Evolutionary conservation across 2,797 vertebrate genomes (phyloP), one percentile per base, ranked within the genome.

Genomic region (Gambelia wislizenii): DNA sequence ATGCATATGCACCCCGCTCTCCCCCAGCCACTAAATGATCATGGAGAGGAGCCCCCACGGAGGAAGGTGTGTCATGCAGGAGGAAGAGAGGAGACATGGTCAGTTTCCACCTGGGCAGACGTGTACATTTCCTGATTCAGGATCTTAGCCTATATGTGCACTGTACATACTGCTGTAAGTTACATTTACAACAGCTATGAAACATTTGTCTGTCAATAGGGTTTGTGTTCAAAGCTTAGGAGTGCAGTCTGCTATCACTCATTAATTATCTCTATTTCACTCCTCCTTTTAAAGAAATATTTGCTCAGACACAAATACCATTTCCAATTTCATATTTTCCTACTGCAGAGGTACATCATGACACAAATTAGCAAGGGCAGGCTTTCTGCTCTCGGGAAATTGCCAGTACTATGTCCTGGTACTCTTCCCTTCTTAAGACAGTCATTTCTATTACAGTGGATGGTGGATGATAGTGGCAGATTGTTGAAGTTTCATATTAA

Each of bases 401-500:
- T 74, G 52, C n/a, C 20, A 74, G 22, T 3, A 7, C 39, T 36
- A 6, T 4, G 12, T 9, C 10, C 18, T 16, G 12, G 33, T 14
- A 33, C 33, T 8, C 3, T 49, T 64, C 16, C 27, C 13, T 39
- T 56, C 7, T 30, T 69, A 76, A n/a, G 84, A 30, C 8, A 22
- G 0, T 36, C 85, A 0, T 69, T 91, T 89, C 86, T 86, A 0
- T 67, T 87, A 1, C 8, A 75, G 42, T 77, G 2, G n/a, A 91
- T 78, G 18, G 10, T 39, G 39, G 77, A 47, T 3, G 39, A 59
- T 74, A 47, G 30, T 72, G 69, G 67, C 77, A 0, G 22, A 56
- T n/a, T 91, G 44, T 10, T 82, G 30, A 44, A 83, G n/a, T 67
- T 81, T 77, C 56, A n/a, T 75, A 61, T 59, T 52, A 89, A 89